phyloP scores from a whole-genome alignment of 2,888 invertebrate genomes.

The Hyposoter didymator region DNA sequence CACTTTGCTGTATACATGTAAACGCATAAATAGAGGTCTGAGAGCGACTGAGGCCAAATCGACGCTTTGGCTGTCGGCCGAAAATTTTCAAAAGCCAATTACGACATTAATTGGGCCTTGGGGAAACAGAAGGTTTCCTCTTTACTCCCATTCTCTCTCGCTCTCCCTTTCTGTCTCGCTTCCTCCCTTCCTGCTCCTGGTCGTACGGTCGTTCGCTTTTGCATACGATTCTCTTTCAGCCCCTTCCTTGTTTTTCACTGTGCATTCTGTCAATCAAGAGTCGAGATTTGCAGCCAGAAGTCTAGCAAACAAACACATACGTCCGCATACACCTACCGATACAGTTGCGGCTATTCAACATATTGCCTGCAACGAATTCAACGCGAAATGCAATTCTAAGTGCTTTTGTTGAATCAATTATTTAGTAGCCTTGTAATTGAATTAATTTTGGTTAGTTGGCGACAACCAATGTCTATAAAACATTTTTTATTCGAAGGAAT shows the following conservation, averaged over 20 bases:
- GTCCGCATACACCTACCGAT: not conserved
- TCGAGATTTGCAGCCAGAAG: slow-evolving; percentile 52
- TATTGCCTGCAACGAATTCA: not conserved
- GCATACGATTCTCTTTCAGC: slow-evolving; percentile 36
- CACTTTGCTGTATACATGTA: not conserved
- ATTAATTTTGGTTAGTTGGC: not conserved
- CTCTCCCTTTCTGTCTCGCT: slow-evolving; percentile 38
- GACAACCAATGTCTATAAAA: not conserved
- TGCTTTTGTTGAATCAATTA: slow-evolving; percentile 7
- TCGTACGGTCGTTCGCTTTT: slow-evolving; percentile 20
- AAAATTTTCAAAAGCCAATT: slow-evolving; percentile 68
- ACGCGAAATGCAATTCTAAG: slow-evolving; percentile 10
- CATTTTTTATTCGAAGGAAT: not conserved
- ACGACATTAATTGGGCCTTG: slow-evolving; percentile 65
- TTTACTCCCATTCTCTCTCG: slow-evolving; percentile 9
- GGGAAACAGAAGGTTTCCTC: slow-evolving; percentile 53
- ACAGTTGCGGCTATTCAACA: not conserved
- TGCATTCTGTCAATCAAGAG: slow-evolving; percentile 64
- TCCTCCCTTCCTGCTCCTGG: not conserved
- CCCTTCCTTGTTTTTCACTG: slow-evolving; percentile 14
- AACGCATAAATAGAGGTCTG: slow-evolving; percentile 4
- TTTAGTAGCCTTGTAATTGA: not conserved
- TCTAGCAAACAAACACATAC: slow-evolving; percentile 17
- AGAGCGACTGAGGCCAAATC: slow-evolving; percentile 48
- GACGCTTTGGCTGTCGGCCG: slow-evolving; percentile 55